Conservation (phyloP, 2,113 vertebrate genomes). For the Triplophysa dalaica region DNA sequence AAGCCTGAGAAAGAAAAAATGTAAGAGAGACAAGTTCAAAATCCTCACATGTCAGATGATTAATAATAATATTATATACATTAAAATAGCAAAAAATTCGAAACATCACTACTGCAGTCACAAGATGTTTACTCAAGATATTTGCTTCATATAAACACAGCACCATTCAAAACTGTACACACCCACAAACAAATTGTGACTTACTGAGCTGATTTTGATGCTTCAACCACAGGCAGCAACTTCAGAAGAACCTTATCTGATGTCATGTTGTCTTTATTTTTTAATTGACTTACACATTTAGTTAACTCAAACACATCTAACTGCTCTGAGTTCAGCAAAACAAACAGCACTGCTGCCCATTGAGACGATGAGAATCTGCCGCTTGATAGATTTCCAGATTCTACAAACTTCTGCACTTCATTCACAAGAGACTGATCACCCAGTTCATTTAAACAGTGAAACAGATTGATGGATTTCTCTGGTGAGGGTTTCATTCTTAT, state of each 20-base stretch:
- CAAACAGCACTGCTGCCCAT: not conserved
- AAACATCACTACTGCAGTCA: no score
- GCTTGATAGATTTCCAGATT: not conserved
- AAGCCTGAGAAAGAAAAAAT: not conserved
- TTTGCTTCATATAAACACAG: no score
- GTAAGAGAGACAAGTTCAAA: no score
- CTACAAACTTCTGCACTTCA: not conserved
- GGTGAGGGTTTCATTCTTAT: not conserved
- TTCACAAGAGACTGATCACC: not conserved
- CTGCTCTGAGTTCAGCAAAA: not conserved
- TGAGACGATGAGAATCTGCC: not conserved
- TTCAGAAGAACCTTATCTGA: not conserved
- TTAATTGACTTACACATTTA: not conserved
- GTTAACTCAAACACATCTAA: not conserved
- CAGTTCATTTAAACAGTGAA: not conserved
- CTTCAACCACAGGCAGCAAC: not conserved
- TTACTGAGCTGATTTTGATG: conserved; percentile 5
- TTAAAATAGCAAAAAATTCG: no score
- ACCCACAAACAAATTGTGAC: not conserved
- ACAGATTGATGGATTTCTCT: not conserved
- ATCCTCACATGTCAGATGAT: no score
- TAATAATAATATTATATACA: no score
- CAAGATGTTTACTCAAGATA: no score
- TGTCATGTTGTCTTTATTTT: not conserved
- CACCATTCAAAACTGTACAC: no score